These are phyloP conservation scores for Psilopsiagon aymara DNA, from an alignment of 2,113 vertebrate genomes.

Conservation along the genomic window DNA sequence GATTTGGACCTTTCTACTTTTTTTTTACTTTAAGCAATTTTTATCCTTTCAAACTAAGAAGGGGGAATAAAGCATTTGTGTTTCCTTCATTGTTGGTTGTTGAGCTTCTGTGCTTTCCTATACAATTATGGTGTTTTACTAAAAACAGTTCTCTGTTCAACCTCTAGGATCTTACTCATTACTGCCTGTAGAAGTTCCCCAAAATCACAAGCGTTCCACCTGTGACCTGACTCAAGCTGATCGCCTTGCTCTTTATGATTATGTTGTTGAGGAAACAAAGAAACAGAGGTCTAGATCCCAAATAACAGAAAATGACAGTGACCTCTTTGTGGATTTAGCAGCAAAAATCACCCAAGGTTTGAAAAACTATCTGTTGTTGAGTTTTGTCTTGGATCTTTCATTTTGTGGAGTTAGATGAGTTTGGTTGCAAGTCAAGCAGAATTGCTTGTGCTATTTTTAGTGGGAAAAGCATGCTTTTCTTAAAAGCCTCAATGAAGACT, in stretches of 20 bases:
- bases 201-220: constrained; percentile 88
- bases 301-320: constrained; percentile 81
- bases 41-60: neutral
- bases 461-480: neutral
- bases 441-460: neutral
- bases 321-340: constrained; percentile 95
- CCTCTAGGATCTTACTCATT: constrained; percentile 85
- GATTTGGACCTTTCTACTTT: neutral
- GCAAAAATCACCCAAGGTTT: constrained; percentile 93
- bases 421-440: neutral
- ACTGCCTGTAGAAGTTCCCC: constrained; percentile 86
- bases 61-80: neutral
- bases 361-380: neutral
- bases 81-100: neutral
- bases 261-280: constrained; percentile 81
- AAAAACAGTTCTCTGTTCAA: constrained; percentile 1
- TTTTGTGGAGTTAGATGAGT: neutral
- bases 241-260: constrained; percentile 91
- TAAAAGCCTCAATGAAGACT: neutral
- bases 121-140: neutral
- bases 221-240: constrained; percentile 94
- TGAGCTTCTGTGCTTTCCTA: neutral
- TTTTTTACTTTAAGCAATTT: neutral
- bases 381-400: neutral
- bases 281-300: constrained; percentile 78